Percentiles rank a stretch among this genome's conserved stretches.
These are phyloP conservation scores for Laticauda laticaudata DNA, from an alignment of 2,113 vertebrate genomes.

Conservation along the genomic window DNA sequence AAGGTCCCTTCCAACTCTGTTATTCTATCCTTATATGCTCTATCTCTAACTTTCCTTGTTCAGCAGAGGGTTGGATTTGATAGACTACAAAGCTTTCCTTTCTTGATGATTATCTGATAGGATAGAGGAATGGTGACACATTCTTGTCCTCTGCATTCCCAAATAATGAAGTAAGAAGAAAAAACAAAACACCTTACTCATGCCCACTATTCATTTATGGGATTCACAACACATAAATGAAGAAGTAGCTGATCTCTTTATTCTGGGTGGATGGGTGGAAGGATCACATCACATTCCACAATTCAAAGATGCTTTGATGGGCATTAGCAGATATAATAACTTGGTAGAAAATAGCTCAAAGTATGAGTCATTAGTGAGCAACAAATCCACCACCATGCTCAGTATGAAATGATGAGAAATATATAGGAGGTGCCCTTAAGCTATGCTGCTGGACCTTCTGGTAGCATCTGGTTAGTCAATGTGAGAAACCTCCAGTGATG, in stretches of 20 bases:
- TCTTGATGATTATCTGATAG: background rate
- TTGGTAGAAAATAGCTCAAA: background rate
- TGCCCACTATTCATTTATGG: background rate
- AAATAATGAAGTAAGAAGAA: background rate
- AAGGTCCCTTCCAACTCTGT: too few relatives aligned
- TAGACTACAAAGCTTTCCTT: background rate
- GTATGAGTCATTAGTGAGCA: background rate
- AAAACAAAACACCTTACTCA: background rate
- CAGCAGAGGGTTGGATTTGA: background rate
- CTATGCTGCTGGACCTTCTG: background rate
- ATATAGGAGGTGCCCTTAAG: background rate
- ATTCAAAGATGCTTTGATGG: background rate
- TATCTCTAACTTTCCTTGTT: background rate
- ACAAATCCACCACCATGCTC: background rate
- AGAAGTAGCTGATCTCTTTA: background rate
- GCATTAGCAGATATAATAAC: background rate
- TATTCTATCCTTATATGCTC: background rate
- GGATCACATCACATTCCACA: background rate
- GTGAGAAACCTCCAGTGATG: background rate
- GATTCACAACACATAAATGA: background rate
- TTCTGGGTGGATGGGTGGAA: background rate
- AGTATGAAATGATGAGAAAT: background rate
- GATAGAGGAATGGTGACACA: background rate
- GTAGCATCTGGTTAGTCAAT: background rate
- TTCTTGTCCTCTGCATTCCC: background rate